These are phyloP conservation scores for Thymelicus acteon DNA, from an alignment of 2,888 invertebrate species.

Conservation along the genomic window DNA sequence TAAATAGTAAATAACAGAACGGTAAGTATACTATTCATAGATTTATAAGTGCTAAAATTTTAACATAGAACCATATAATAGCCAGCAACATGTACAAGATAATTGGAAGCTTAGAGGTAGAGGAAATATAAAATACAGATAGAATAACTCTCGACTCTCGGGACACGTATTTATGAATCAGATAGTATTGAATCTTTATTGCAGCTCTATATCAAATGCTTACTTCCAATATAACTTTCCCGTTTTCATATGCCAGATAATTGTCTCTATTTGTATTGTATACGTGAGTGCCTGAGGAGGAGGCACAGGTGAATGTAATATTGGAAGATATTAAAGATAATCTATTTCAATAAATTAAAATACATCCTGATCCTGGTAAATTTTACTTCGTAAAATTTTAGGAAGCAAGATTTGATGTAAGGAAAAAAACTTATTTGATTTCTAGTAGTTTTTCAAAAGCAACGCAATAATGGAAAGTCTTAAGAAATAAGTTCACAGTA, in stretches of 20 bases:
- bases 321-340: no score
- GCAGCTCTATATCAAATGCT: conserved; percentile 40
- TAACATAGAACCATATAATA: not conserved
- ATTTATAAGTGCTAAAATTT: not conserved
- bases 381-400: no score
- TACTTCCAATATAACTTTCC: conserved; percentile 45
- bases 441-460: no score
- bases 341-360: no score
- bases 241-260: conserved; percentile 49
- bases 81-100: not conserved
- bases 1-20: not conserved
- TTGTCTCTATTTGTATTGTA: conserved; percentile 57
- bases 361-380: no score
- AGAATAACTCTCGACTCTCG: conserved; percentile 29
- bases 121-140: conserved; percentile 29
- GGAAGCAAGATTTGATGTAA: no score
- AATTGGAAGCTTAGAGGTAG: conserved; percentile 30
- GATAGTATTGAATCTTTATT: conserved; percentile 47
- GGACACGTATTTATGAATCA: conserved; percentile 36
- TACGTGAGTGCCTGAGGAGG: conserved; percentile 31
- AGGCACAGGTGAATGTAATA: not conserved
- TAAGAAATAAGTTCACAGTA: no score
- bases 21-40: not conserved
- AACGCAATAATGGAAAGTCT: no score
- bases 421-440: no score